Evolutionary conservation across 2,888 invertebrate species (phyloP), one percentile per base, ranked within the genome.

Genomic region (Aphelenchoides bicaudatus): DNA sequence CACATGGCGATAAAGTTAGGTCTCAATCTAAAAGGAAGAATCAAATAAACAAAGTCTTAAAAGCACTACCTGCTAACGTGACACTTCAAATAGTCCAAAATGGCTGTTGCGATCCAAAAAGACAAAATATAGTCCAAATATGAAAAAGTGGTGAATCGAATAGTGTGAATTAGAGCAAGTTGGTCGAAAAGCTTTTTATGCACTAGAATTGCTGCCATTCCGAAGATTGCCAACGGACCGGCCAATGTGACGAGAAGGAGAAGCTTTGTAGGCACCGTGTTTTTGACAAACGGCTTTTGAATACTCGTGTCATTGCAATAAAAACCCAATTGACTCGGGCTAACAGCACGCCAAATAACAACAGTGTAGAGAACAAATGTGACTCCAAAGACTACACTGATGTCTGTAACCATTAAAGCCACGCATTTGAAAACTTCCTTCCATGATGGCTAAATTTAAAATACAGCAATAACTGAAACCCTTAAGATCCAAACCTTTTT

Each of bases 1-100:
- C 96, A 98, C 0, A 92, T 87, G 66, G 85, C 85, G 77, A 91
- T 85, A 83, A 96, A 98, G 82, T 98, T 92, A 31, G 96, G 96
- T 69, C 96, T 84, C 66, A 94, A 82, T 58, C 93, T 85, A 39
- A n/a, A n/a, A n/a, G n/a, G n/a, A n/a, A n/a, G n/a, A n/a, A n/a
- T n/a, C n/a, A n/a, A n/a, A n/a, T n/a, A n/a, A n/a, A n/a, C n/a
- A n/a, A n/a, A n/a, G n/a, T n/a, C n/a, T n/a, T n/a, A n/a, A n/a
- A n/a, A n/a, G n/a, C n/a, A n/a, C n/a, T n/a, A n/a, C n/a, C n/a
- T n/a, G n/a, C 96, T 96, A 65, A 93, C 87, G 13, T 88, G 86
- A 79, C 91, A 92, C 82, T 94, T 93, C 65, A 89, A 89, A 64
- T 91, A 85, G 80, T 94, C 92, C 2, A 91, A 91, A 58, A 88